Conservation (phyloP, 2,113 vertebrate species). For the Ictalurus punctatus region DNA sequence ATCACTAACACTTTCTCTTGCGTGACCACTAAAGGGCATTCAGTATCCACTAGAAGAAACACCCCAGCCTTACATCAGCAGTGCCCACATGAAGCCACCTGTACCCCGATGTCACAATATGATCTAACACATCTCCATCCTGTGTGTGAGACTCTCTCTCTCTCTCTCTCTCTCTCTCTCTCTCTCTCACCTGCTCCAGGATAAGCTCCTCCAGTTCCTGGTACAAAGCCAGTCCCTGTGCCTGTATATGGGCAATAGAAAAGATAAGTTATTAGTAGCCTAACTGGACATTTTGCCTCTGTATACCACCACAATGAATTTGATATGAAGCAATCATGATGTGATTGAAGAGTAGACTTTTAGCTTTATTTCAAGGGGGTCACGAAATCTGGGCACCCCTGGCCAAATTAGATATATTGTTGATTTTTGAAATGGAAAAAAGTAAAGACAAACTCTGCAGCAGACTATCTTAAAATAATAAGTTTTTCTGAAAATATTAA, state of each 20-base stretch:
- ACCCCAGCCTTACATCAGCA: background rate
- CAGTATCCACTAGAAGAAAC: background rate
- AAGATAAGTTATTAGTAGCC: too few relatives aligned
- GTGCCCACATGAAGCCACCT: background rate
- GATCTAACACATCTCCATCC: background rate
- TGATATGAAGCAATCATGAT: too few relatives aligned
- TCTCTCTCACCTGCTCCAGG: conserved; percentile 37
- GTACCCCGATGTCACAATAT: background rate
- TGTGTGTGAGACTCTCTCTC: background rate
- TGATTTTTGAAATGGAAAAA: too few relatives aligned
- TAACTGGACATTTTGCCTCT: too few relatives aligned
- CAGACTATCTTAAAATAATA: background rate
- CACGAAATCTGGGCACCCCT: too few relatives aligned
- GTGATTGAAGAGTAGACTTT: too few relatives aligned
- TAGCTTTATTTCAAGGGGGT: too few relatives aligned
- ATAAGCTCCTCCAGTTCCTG: conserved; percentile 27
- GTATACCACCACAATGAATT: too few relatives aligned
- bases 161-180: background rate
- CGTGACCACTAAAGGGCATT: conserved; percentile 5
- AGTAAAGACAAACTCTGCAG: too few relatives aligned
- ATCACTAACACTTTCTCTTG: background rate
- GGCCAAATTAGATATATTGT: too few relatives aligned
- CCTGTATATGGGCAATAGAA: background rate
- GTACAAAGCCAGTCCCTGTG: conserved; percentile 42
- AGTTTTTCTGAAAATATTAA: background rate